Conservation (phyloP, 2,888 invertebrate species). For the Eupithecia abbreviata region DNA sequence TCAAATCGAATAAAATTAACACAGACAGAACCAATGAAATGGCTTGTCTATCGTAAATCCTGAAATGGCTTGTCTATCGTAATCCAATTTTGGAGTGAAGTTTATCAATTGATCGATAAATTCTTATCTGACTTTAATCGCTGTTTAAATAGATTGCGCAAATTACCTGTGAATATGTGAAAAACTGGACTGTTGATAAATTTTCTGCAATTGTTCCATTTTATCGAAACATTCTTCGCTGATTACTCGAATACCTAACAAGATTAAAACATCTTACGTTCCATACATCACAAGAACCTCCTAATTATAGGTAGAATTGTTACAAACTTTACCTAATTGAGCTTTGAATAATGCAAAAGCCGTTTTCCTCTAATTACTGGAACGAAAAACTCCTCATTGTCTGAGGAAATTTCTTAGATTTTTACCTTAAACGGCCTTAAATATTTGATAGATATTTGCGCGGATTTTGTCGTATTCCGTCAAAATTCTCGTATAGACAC, state of each 20-base stretch:
- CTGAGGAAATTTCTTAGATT: slow-evolving; percentile 45
- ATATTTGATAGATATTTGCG: slow-evolving; percentile 35
- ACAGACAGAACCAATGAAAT: not conserved
- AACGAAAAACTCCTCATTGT: slow-evolving; percentile 48
- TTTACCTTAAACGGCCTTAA: slow-evolving; percentile 45
- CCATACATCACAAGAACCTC: slow-evolving; percentile 35
- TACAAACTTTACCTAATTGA: slow-evolving; percentile 40
- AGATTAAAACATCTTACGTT: slow-evolving; percentile 26
- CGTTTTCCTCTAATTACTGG: slow-evolving; percentile 39
- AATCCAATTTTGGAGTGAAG: not conserved
- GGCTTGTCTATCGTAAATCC: not conserved
- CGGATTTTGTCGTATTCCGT: slow-evolving; percentile 31
- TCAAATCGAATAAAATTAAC: not conserved
- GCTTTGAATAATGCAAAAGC: slow-evolving; percentile 43
- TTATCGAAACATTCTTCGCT: slow-evolving; percentile 9
- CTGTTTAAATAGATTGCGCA: not conserved
- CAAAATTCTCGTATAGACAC: slow-evolving; percentile 28
- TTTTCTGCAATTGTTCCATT: not conserved
- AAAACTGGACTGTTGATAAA: not conserved
- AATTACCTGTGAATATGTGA: not conserved
- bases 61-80: not conserved
- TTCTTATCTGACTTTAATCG: not conserved
- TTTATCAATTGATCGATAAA: not conserved
- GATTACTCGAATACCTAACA: slow-evolving; percentile 25
- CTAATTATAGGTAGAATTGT: slow-evolving; percentile 39